Base-by-base conservation (phyloP, 2,113 vertebrate genomes). In the Platysteira castanea region DNA sequence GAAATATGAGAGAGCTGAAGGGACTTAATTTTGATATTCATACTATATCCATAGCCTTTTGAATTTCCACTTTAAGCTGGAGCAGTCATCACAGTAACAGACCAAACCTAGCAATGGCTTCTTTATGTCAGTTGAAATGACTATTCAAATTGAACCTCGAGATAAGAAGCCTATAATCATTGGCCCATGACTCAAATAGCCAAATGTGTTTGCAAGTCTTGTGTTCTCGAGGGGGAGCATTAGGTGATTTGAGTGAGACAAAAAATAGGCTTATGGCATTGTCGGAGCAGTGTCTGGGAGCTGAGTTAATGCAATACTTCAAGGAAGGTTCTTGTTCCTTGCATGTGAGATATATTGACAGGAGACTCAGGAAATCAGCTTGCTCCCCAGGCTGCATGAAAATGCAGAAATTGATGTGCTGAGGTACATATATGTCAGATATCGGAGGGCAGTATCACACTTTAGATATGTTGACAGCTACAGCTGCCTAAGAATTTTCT, bases 1-100 rank as follows among this genome's bases (percentile, higher is more conserved):
- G 13, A 84, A 92, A 53, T 41, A 68, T 21, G 15, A 81, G 10
- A 61, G 10, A 21, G 3, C 22, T 41, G 22, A 42, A 80, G 37
- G 24, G 35, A 67, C 13, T 71, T 95, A 39, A 41, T 21, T 71
- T 88, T 83, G 42, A 61, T 84, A 79, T 77, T 76, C 22, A 52
- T 83, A 81, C 37, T 89, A 17, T 97, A 96, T 57, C 33, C 2
- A 9, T 53, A 95, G 79, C 64, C 52, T 71, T 95, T 89, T 94
- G 75, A 93, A 87, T 96, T 97, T 96, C 76, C 61, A 37, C 49
- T 95, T 4, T 46, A 88, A 96, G 83, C 85, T 96, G 84, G 85
- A 94, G 61, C 30, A 74, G 60, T 41, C 7, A 11, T 87, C 79
- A 59, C 65, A 83, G 64, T 84, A 95, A 93, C 30, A 92, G 59